Evolutionary conservation across 2,113 vertebrate genomes (phyloP).

Genomic region (Antennarius striatus): DNA sequence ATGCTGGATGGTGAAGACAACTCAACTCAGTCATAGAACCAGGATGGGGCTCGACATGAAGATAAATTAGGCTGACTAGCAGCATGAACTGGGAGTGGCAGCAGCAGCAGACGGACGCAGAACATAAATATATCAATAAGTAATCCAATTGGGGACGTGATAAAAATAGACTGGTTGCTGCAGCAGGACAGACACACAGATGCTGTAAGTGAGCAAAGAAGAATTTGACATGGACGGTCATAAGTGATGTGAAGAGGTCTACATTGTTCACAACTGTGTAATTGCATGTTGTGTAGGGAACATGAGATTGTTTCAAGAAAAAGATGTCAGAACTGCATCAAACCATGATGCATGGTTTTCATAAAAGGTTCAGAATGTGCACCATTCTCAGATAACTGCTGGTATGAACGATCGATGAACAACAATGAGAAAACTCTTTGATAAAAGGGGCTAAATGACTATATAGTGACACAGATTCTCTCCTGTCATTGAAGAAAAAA

Average conservation of each 20-base stretch:
- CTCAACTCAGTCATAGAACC: constrained; percentile 14
- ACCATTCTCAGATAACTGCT: too few species aligned
- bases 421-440: background rate
- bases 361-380: too few species aligned
- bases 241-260: background rate
- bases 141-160: constrained; percentile 4
- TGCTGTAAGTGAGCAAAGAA: background rate
- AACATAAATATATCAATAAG: constrained; percentile 47
- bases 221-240: constrained; percentile 9
- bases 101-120: background rate
- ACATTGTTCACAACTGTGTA: too few species aligned
- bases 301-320: too few species aligned
- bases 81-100: too few species aligned
- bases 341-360: too few species aligned
- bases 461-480: background rate
- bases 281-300: too few species aligned
- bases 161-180: constrained; percentile 38
- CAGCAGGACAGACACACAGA: constrained; percentile 10
- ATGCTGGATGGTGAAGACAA: background rate
- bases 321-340: too few species aligned
- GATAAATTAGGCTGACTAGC: constrained; percentile 28
- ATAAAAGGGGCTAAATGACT: background rate
- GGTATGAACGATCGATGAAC: too few species aligned
- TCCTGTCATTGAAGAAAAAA: too few species aligned
- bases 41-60: constrained; percentile 21